Conservation (phyloP, 2,113 vertebrate genomes). For the Pangasianodon gigas region DNA sequence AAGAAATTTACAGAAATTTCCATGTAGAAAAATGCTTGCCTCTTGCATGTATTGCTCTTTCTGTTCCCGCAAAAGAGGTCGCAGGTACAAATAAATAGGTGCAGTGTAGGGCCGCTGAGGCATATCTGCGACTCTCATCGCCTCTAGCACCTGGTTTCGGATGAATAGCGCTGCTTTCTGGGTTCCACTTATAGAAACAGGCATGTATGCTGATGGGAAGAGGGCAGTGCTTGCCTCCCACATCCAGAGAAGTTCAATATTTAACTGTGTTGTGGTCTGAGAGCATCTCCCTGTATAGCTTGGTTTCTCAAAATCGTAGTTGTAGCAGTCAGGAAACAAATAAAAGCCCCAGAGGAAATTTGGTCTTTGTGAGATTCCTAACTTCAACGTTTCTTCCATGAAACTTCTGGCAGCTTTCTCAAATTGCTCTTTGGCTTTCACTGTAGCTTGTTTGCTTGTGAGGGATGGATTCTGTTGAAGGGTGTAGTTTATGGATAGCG, state of each 20-base stretch:
- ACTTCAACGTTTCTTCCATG: slow-evolving; percentile 70
- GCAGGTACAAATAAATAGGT: slow-evolving; percentile 80
- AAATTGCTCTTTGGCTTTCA: slow-evolving; percentile 65
- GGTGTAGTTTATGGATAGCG: slow-evolving; percentile 62
- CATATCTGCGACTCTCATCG: slow-evolving; percentile 82
- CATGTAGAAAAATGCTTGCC: slow-evolving; percentile 52
- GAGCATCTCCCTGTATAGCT: slow-evolving; percentile 87
- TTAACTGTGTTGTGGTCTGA: slow-evolving; percentile 74
- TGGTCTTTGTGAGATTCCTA: slow-evolving; percentile 71
- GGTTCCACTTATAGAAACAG: slow-evolving; percentile 72
- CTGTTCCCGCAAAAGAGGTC: slow-evolving; percentile 77
- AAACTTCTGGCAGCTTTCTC: slow-evolving; percentile 59
- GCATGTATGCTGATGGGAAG: slow-evolving; percentile 90
- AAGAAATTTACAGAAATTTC: neutral
- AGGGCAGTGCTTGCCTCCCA: slow-evolving; percentile 88
- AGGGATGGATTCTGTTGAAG: slow-evolving; percentile 52
- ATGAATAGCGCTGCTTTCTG: slow-evolving; percentile 79
- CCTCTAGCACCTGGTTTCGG: slow-evolving; percentile 86
- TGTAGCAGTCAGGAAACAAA: slow-evolving; percentile 92
- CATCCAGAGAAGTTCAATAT: slow-evolving; percentile 86
- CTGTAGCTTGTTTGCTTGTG: slow-evolving; percentile 24
- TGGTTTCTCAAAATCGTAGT: slow-evolving; percentile 79
- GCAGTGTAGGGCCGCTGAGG: slow-evolving; percentile 60
- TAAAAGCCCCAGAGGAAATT: slow-evolving; percentile 89
- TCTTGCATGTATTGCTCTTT: slow-evolving; percentile 59